A percentile compares a stretch with the other conserved stretches of the same genome.
Evolutionary conservation across 1,140 invertebrate genomes (phyloP).

Genomic region (Whitmania pigra): DNA sequence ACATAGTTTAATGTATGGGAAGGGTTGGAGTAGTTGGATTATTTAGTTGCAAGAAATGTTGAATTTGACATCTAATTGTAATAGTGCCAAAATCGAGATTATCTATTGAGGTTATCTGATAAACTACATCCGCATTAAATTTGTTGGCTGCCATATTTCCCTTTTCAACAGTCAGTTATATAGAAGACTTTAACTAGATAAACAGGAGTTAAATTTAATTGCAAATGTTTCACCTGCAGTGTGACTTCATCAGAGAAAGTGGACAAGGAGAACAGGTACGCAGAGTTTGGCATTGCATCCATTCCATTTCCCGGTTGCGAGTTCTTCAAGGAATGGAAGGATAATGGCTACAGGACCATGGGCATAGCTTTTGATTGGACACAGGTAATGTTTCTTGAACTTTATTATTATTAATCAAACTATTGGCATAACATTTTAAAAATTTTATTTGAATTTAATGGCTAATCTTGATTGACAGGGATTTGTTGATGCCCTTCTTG

Average conservation of each 20-base stretch:
- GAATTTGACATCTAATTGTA: too few species aligned
- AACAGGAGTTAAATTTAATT: too few species aligned
- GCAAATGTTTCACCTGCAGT: conserved; percentile 23
- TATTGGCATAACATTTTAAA: background rate
- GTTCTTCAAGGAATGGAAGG: conserved; percentile 61
- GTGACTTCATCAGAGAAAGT: conserved; percentile 73
- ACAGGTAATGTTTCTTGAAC: conserved; percentile 42
- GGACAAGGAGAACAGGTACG: conserved; percentile 65
- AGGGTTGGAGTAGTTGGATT: too few species aligned
- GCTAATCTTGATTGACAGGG: conserved; percentile 36
- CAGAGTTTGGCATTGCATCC: conserved; percentile 60
- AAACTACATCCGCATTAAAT: too few species aligned
- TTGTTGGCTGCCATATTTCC: too few species aligned
- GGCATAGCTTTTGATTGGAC: conserved; percentile 64
- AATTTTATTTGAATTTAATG: background rate
- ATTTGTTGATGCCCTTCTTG: conserved; percentile 57
- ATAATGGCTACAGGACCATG: conserved; percentile 57
- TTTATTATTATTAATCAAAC: background rate
- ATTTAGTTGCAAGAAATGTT: too few species aligned
- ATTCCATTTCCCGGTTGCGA: conserved; percentile 73
- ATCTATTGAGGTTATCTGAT: too few species aligned
- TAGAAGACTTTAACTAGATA: too few species aligned
- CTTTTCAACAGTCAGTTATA: too few species aligned
- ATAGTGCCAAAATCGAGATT: too few species aligned
- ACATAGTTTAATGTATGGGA: too few species aligned